Conservation (phyloP, 2,113 vertebrate genomes). For the Desmodus rotundus region DNA sequence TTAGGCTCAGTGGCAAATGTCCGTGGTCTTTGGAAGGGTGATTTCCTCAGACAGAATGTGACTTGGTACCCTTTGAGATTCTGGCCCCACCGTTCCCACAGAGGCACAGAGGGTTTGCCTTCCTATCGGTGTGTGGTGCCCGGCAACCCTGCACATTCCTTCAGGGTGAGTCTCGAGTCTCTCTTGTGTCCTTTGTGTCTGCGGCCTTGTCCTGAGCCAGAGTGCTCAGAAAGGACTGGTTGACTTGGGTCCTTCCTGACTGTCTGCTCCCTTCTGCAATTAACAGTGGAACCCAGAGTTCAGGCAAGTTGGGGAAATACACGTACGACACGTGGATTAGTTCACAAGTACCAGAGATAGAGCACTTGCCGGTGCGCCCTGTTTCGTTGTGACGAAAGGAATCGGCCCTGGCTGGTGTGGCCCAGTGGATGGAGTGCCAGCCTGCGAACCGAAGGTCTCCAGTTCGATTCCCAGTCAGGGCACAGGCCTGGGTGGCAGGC, state of each 20-base stretch:
- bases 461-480: too few relatives aligned
- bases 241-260: too few relatives aligned
- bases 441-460: too few relatives aligned
- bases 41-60: not conserved
- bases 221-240: not conserved
- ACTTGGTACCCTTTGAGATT: not conserved
- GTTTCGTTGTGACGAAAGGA: not conserved
- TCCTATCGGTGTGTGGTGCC: not conserved
- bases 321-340: fast-evolving
- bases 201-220: not conserved
- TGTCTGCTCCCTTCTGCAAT: not conserved
- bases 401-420: too few relatives aligned
- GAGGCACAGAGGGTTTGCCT: not conserved
- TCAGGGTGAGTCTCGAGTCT: not conserved
- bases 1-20: not conserved
- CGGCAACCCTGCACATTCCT: not conserved
- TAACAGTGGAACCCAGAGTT: not conserved
- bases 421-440: too few relatives aligned
- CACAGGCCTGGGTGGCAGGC: too few relatives aligned
- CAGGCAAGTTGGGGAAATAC: not conserved
- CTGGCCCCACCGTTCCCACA: not conserved
- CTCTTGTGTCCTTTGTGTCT: not conserved
- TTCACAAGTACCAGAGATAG: not conserved
- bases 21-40: not conserved
- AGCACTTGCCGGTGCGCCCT: not conserved